Conservation (phyloP, 2,113 vertebrate species). For the Delphinapterus leucas region DNA sequence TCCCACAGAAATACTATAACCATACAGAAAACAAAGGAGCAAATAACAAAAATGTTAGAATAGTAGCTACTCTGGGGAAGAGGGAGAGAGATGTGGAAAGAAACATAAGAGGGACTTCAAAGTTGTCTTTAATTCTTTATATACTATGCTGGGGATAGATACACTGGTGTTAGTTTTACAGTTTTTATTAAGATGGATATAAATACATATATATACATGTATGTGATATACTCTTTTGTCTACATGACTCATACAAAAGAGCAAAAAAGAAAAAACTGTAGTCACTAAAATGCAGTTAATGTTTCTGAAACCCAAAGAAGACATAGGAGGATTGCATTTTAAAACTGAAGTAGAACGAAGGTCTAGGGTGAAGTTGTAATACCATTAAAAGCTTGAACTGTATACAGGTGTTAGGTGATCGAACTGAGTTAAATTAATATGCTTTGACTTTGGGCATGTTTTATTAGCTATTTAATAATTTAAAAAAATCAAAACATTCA, state of each 20-base stretch:
- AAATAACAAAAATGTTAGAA: not conserved
- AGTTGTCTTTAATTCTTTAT: not conserved
- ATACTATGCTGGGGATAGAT: not conserved
- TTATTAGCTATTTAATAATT: conserved; percentile 30
- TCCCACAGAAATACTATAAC: not conserved
- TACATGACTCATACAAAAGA: not conserved
- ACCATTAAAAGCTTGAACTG: not conserved
- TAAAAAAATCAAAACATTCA: not conserved
- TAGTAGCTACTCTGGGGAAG: not conserved
- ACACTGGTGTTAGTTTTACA: not conserved
- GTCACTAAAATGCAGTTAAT: not conserved
- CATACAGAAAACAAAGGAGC: not conserved
- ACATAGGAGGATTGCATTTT: not conserved
- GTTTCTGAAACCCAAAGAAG: not conserved
- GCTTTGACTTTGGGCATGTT: conserved; percentile 23
- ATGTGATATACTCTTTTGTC: not conserved
- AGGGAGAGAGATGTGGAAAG: not conserved
- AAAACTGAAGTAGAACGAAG: not conserved
- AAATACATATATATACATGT: not conserved
- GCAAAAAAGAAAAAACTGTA: not conserved
- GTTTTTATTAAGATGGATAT: not conserved
- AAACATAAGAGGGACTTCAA: not conserved
- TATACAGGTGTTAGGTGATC: not conserved
- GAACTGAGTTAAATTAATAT: conserved; percentile 47
- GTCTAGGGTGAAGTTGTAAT: not conserved